Percentiles rank a stretch among this genome's conserved stretches.
phyloP scores from a whole-genome alignment of 2,113 vertebrate genomes.

The Indicator indicator region DNA sequence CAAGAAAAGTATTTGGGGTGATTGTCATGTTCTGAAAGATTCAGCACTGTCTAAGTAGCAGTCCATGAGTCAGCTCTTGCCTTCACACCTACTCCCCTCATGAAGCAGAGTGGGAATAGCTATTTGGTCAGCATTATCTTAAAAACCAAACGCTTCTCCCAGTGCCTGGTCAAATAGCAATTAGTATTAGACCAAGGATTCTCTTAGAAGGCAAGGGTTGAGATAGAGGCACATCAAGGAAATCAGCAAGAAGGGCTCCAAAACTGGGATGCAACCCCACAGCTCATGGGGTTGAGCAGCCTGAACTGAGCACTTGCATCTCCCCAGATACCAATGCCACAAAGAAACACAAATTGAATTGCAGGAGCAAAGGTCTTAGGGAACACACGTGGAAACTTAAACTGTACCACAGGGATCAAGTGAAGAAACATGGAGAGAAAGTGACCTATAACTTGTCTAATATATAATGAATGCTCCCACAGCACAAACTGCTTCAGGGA shows the following conservation, averaged over 20 bases:
- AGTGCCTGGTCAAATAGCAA: not conserved
- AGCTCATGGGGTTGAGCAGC: not conserved
- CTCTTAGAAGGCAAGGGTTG: not conserved
- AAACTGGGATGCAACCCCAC: not conserved
- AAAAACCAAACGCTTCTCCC: not conserved
- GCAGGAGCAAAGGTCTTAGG: not conserved
- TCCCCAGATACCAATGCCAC: not conserved
- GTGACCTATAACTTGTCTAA: not conserved
- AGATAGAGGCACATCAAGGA: not conserved
- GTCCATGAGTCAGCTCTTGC: not conserved
- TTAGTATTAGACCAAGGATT: not conserved
- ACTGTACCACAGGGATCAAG: not conserved
- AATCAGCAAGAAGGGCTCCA: not conserved
- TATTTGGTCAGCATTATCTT: not conserved
- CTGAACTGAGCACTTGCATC: not conserved
- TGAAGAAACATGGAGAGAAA: not conserved
- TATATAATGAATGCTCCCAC: not conserved
- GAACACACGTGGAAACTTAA: not conserved
- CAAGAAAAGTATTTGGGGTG: not conserved
- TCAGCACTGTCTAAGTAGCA: not conserved
- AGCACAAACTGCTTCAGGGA: not conserved
- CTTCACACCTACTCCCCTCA: accelerated
- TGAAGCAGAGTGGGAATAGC: not conserved
- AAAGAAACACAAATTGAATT: not conserved
- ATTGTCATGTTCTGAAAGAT: not conserved